Evolutionary conservation across 2,888 invertebrate species (phyloP).

Genomic region (Ochropacha duplaris): DNA sequence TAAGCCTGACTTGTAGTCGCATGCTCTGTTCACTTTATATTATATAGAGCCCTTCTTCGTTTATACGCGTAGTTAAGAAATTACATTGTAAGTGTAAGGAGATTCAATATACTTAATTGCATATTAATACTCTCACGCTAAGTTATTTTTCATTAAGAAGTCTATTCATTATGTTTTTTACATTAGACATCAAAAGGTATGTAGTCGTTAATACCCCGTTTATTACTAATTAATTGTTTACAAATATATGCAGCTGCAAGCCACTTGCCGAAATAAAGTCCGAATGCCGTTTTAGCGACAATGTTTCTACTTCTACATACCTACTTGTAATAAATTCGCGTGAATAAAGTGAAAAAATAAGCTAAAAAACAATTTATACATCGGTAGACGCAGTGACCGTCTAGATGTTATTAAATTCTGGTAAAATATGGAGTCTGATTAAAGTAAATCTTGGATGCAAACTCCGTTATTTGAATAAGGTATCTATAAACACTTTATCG

Average conservation of each 20-base stretch:
- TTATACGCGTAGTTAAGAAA: not conserved
- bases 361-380: not conserved
- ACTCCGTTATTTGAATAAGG: conserved; percentile 2
- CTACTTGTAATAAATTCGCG: no score
- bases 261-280: not conserved
- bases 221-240: no score
- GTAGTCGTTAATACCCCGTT: no score
- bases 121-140: no score
- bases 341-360: no score
- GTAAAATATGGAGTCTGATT: not conserved
- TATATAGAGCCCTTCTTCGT: not conserved
- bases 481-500: conserved; percentile 3
- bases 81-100: not conserved
- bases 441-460: not conserved
- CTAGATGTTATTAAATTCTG: not conserved
- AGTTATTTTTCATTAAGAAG: no score
- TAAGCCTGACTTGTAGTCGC: conserved; percentile 37
- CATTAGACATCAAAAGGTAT: no score
- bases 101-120: no score
- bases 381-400: not conserved
- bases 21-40: conserved; percentile 11
- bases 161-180: no score
- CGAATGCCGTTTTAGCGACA: not conserved
- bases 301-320: not conserved
- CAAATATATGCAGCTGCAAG: not conserved